These are phyloP conservation scores for Drosophila subobscura DNA, from an alignment of 1,140 invertebrate species.

Conservation along the genomic window DNA sequence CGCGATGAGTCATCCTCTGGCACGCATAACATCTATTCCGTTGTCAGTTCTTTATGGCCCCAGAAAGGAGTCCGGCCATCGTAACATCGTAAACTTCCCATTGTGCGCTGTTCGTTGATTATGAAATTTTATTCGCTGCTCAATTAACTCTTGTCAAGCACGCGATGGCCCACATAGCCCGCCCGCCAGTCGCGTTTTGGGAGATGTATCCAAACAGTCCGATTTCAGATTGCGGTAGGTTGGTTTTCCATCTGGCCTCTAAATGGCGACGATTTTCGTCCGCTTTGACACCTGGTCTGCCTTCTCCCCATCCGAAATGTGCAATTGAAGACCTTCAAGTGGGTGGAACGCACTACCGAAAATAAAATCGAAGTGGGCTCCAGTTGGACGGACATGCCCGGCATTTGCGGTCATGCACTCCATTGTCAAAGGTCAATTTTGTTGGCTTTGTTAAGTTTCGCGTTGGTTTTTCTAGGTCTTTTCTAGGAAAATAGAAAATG, in stretches of 20 bases:
- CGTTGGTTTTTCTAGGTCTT: slow-evolving; percentile 14
- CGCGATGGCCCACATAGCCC: slow-evolving; percentile 69
- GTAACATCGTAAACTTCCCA: slow-evolving; percentile 59
- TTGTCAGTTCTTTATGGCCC: slow-evolving; percentile 54
- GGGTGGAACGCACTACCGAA: slow-evolving; percentile 17
- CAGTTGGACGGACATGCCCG: slow-evolving; percentile 46
- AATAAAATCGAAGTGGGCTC: slow-evolving; percentile 49
- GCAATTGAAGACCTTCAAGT: slow-evolving; percentile 47
- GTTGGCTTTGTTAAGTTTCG: slow-evolving; percentile 38
- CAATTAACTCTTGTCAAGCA: slow-evolving; percentile 68
- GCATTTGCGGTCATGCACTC: slow-evolving; percentile 46
- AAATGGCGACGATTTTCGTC: slow-evolving; percentile 44
- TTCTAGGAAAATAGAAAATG: slow-evolving; percentile 20
- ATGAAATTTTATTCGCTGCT: slow-evolving; percentile 71
- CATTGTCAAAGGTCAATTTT: slow-evolving; percentile 62
- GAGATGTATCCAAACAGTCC: slow-evolving; percentile 24
- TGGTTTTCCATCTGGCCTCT: slow-evolving; percentile 30
- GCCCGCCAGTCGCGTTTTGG: slow-evolving; percentile 7
- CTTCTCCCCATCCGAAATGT: slow-evolving; percentile 33
- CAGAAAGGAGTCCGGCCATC: slow-evolving; percentile 35
- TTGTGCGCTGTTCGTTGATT: slow-evolving; percentile 61
- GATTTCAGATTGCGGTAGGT: slow-evolving; percentile 42
- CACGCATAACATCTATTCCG: slow-evolving; percentile 45
- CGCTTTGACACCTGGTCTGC: neutral
- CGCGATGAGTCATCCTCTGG: slow-evolving; percentile 55